Conservation (phyloP, 2,797 vertebrate species). For the Coregonus suidteri region DNA sequence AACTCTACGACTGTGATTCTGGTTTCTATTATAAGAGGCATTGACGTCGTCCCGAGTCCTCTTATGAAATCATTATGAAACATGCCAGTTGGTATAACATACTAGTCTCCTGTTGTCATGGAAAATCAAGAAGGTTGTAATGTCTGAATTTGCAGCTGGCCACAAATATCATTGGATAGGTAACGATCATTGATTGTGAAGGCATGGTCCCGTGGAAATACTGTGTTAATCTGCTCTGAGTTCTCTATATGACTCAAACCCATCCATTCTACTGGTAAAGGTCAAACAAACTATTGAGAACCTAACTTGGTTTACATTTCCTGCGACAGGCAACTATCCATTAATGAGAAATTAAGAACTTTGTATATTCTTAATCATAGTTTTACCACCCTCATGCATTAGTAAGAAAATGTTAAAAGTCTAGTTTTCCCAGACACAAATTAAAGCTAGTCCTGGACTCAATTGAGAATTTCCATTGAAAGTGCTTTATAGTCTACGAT, state of each 20-base stretch:
- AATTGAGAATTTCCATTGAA: no score
- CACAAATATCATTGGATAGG: slow-evolving; percentile 66
- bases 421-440: background rate
- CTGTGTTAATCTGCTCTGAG: slow-evolving; percentile 59
- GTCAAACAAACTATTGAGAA: slow-evolving; percentile 62
- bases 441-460: background rate
- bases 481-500: no score
- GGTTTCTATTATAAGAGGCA: slow-evolving; percentile 25
- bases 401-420: background rate
- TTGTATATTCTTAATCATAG: background rate
- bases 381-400: background rate
- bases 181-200: slow-evolving; percentile 62
- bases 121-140: slow-evolving; percentile 43
- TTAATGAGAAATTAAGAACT: no score
- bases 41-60: slow-evolving; percentile 20
- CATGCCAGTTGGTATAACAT: slow-evolving; percentile 38
- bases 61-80: slow-evolving; percentile 38
- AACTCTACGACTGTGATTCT: slow-evolving; percentile 25
- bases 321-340: background rate
- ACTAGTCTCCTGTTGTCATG: slow-evolving; percentile 45
- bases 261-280: slow-evolving; percentile 65
- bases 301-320: slow-evolving; percentile 54
- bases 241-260: slow-evolving; percentile 64
- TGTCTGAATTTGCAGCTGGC: slow-evolving; percentile 46
- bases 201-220: slow-evolving; percentile 34